Base-by-base conservation (phyloP, 2,113 vertebrate species). In the Ranitomeya variabilis region DNA sequence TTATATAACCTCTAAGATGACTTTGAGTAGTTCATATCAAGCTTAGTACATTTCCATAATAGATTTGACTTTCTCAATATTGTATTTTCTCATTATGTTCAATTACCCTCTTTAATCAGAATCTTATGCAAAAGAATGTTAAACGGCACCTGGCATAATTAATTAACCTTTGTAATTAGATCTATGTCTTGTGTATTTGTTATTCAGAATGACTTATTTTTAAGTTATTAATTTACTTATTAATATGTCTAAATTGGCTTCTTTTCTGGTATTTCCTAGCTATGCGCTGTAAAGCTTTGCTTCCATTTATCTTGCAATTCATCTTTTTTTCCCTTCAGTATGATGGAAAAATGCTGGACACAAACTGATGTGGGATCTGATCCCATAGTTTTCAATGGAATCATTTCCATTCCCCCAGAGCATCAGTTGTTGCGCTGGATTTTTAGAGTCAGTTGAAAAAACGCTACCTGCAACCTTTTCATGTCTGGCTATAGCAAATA, bases 31-130 rank as follows among this genome's bases (percentile, higher is more conserved):
- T 26, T 69, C 66, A 26, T 18, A 13, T 2, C 13, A 71, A 71
- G 31, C 71, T 18, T 74, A 45, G 31, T 45, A 45, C 6, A 74
- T 45, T 74, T 74, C 19, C 71, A 74, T 37, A 74, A 45, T 31
- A 45, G 26, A 74, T 74, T 45, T 74, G 71, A 74, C 71, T 74
- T 74, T 74, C 71, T 37, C 71, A 74, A 74, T 74, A 74, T 74
- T 74, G 71, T 74, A 45, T 74, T 74, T 74, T 74, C 71, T 74
- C 31, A 74, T 74, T 45, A 74, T 16, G 71, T 45, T 74, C 31
- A 74, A 74, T 74, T 74, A 74, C 71, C 31, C 71, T 74, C 26
- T 74, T 74, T 74, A 45, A 45, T 74, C 71, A 74, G 31, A 74
- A 45, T 74, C 31, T 74, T 74, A 37, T 45, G 71, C 6, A 18